A percentile compares a stretch with the other conserved stretches of the same genome.
phyloP scores from a whole-genome alignment of 2,113 vertebrate genomes.

The Calidris pygmaea region DNA sequence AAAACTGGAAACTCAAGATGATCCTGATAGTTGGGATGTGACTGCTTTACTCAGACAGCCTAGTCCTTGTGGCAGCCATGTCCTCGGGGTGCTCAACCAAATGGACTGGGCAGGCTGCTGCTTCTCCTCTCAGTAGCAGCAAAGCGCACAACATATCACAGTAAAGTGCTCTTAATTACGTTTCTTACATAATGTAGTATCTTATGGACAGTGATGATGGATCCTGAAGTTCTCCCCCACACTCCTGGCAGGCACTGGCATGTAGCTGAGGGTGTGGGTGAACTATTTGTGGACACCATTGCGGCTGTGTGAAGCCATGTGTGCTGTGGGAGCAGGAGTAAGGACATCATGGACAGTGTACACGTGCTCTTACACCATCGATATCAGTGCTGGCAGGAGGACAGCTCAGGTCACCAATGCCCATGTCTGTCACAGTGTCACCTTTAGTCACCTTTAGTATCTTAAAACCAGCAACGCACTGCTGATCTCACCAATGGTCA shows the following conservation, averaged over 20 bases:
- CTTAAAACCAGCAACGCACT: fast-evolving
- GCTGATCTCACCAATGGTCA: background rate
- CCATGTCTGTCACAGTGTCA: too few relatives aligned
- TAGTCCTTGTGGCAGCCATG: background rate
- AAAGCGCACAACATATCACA: background rate
- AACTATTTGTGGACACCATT: background rate
- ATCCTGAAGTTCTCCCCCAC: background rate
- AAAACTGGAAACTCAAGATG: background rate
- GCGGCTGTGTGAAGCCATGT: background rate
- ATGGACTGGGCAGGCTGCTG: background rate
- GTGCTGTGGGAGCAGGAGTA: background rate
- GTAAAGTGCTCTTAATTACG: background rate
- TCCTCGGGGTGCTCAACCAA: background rate
- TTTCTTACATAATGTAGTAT: background rate
- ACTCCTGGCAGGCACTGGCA: background rate
- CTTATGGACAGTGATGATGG: background rate
- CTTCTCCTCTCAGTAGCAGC: background rate
- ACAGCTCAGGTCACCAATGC: background rate
- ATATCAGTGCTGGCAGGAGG: background rate
- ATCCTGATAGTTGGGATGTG: background rate
- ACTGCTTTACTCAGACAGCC: background rate
- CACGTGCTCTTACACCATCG: fast-evolving
- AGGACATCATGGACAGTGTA: fast-evolving
- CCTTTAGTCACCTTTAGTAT: background rate
- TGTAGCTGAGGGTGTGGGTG: background rate